Base-by-base conservation (phyloP, 2,113 vertebrate species). In the Rhinogobius similis region DNA sequence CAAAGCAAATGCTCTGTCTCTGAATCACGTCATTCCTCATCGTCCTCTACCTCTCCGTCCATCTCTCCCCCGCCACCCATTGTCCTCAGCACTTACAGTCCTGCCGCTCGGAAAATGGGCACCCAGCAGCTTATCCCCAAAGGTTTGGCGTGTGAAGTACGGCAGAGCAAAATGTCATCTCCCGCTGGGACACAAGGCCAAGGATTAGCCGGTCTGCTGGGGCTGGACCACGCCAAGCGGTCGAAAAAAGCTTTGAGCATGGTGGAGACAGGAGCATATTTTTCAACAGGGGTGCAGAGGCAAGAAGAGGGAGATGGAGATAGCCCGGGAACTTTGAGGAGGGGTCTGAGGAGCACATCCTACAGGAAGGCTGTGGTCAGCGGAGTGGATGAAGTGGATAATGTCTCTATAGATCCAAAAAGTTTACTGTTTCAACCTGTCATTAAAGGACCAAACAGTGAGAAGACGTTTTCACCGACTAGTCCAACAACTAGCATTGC, bases 311-410 rank as follows among this genome's bases (percentile, higher is more conserved):
- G 76, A 0, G 95, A 94, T 9, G 62, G 70, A 21, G 94, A 94
- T 21, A 94, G 92, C 44, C 92, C 94, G 0, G 95, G 95, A 0
- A 61, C 89, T 0, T 84, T 97, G 36, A 86, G 85, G 36, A 89
- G 97, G 24, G 95, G 95, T 10, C 87, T 98, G 81, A 90, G 98
- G 74, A 97, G 95, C 24, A 99, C 96, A 0, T 99, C 98, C 0
- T 99, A 99, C 53, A 93, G 97, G 72, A 92, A 93, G n/a, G 98
- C 97, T 0, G 95, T 98, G 73, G 96, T 96, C 26, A 98, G 95
- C 20, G 96, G 94, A 4, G 84, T 95, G 20, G 96, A 97, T 11
- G 52, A 55, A 24, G 67, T 90, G 4, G 95, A 96, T 46, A 78
- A 41, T 0, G 27, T 74, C 1, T n/a, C 67, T 0, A 56, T 81